These are phyloP conservation scores for Andricus quercusramuli DNA, from an alignment of 2,888 invertebrate genomes.

Conservation along the genomic window DNA sequence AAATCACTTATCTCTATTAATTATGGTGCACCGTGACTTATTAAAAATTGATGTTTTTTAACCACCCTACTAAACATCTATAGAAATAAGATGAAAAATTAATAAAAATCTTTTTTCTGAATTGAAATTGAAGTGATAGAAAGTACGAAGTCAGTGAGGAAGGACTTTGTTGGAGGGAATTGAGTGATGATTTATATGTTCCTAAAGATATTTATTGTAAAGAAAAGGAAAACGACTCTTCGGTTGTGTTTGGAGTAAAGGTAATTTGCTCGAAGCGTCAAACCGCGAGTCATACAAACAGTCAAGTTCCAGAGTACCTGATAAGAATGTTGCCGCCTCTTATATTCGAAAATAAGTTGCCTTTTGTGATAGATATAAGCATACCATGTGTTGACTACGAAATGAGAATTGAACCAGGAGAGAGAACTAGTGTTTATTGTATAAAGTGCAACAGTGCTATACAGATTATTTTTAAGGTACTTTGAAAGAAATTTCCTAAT, in stretches of 20 bases:
- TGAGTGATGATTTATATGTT: conserved; percentile 84
- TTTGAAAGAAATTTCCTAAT: not conserved
- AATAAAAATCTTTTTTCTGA: conserved; percentile 5
- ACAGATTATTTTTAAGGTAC: conserved; percentile 77
- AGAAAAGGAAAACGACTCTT: conserved; percentile 71
- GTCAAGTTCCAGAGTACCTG: conserved; percentile 85
- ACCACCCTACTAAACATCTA: too few species aligned
- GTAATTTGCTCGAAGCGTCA: conserved; percentile 75
- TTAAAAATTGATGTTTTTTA: too few species aligned
- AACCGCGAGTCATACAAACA: conserved; percentile 65
- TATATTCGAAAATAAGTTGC: conserved; percentile 87
- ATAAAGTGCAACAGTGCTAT: conserved; percentile 83
- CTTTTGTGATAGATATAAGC: conserved; percentile 85
- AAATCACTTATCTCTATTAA: too few species aligned
- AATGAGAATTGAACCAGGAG: conserved; percentile 86
- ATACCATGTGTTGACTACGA: conserved; percentile 79
- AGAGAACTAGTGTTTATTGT: conserved; percentile 85
- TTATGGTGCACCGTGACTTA: too few species aligned
- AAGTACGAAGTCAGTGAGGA: conserved; percentile 86
- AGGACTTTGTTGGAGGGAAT: conserved; percentile 90
- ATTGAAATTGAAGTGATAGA: conserved; percentile 69
- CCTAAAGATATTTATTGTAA: conserved; percentile 85
- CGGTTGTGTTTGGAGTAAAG: conserved; percentile 85
- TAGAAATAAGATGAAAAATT: not conserved
- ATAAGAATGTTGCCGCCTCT: conserved; percentile 87